A percentile compares a stretch with the other conserved stretches of the same genome.
phyloP scores from a whole-genome alignment of 2,797 vertebrate species.

The Brachyrhaphis roseni region DNA sequence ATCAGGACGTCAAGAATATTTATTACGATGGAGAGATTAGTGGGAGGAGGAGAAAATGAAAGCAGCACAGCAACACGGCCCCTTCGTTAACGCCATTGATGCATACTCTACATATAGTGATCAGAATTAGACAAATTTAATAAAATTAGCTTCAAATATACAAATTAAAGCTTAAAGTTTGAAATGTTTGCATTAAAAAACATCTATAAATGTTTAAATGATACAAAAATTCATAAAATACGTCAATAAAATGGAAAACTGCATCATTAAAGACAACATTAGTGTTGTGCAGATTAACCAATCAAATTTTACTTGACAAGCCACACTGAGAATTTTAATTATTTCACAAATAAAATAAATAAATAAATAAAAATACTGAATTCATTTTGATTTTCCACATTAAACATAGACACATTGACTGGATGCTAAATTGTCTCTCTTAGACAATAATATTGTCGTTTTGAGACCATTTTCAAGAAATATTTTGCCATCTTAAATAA shows the following conservation, averaged over 20 bases:
- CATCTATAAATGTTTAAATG: neutral
- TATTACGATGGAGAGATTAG: constrained; percentile 37
- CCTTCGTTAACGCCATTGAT: neutral
- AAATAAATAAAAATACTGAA: too few species aligned
- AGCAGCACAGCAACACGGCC: neutral
- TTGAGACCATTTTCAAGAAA: too few species aligned
- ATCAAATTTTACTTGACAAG: neutral
- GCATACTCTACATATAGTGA: too few species aligned
- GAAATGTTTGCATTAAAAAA: neutral
- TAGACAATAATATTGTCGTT: too few species aligned
- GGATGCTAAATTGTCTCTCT: too few species aligned
- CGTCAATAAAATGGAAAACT: neutral
- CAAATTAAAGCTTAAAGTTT: too few species aligned
- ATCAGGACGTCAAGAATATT: constrained; percentile 57
- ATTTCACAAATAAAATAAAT: neutral
- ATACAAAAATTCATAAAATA: neutral
- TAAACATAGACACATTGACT: neutral
- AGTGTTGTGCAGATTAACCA: neutral
- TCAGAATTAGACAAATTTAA: neutral
- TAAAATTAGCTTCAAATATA: neutral
- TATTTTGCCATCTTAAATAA: too few species aligned
- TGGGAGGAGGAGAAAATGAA: constrained; percentile 38
- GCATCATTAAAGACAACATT: neutral
- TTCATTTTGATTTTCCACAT: too few species aligned
- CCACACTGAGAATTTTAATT: neutral